Percentiles rank a stretch among this genome's conserved stretches.
phyloP scores from a whole-genome alignment of 2,797 vertebrate genomes.

The Podarcis lilfordi region DNA sequence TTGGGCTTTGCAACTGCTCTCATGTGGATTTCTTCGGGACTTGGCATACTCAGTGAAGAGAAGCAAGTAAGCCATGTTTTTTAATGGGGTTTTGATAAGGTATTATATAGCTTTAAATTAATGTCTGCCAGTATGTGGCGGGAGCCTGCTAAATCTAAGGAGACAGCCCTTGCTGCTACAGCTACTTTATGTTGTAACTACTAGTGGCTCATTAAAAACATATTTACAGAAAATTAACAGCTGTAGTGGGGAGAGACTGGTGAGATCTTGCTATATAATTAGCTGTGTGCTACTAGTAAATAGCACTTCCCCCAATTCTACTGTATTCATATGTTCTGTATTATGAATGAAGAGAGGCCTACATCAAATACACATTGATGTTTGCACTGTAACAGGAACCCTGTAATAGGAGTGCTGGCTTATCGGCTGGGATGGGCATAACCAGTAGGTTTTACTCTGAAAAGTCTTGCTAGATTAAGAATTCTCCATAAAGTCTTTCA shows the following conservation, averaged over 20 bases:
- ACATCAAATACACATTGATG: not conserved
- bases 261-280: not conserved
- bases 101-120: slow-evolving; percentile 1
- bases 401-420: not conserved
- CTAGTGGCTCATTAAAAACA: slow-evolving; percentile 9
- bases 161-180: slow-evolving; percentile 28
- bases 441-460: not conserved
- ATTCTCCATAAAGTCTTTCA: not conserved
- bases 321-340: not conserved
- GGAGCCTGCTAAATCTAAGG: slow-evolving; percentile 29
- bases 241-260: slow-evolving; percentile 22
- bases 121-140: slow-evolving; percentile 11
- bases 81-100: not conserved
- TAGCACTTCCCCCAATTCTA: not conserved
- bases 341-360: not conserved
- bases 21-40: not conserved
- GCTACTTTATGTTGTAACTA: slow-evolving; percentile 19
- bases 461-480: not conserved
- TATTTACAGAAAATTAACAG: slow-evolving; percentile 35
- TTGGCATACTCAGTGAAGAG: not conserved
- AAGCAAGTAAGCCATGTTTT: slow-evolving; percentile 12
- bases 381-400: not conserved
- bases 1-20: not conserved
- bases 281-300: slow-evolving; percentile 16
- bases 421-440: not conserved